Conservation (phyloP, 64 coral and sea anemone species). For the Pocillopora verrucosa region DNA sequence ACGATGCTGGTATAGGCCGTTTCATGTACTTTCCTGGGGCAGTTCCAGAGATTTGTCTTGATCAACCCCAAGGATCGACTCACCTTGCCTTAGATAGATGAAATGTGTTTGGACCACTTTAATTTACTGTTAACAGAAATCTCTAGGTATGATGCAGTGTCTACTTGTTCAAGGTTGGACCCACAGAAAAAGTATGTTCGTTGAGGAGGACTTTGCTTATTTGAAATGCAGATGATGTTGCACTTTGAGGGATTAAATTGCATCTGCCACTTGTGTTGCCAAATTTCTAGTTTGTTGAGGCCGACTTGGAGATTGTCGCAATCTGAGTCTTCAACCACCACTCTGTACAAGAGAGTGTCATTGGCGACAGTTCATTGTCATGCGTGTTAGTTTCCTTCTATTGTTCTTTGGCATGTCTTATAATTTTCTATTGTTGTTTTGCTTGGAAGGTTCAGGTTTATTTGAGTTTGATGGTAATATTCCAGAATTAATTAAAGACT, state of each 20-base stretch:
- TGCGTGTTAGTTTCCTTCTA: not conserved
- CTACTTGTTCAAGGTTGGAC: constrained; percentile 41
- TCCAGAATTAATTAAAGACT: constrained; percentile 13
- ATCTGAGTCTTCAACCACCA: constrained; percentile 36
- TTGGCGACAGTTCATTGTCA: constrained; percentile 44
- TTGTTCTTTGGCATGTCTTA: not conserved
- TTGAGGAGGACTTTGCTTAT: constrained; percentile 17
- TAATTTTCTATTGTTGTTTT: not conserved
- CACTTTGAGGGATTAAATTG: constrained; percentile 41
- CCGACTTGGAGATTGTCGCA: constrained; percentile 33
- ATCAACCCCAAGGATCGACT: constrained; percentile 32
- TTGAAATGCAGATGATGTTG: constrained; percentile 63
- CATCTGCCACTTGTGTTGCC: constrained; percentile 21
- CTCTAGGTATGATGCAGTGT: constrained; percentile 31
- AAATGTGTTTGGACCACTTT: constrained; percentile 57
- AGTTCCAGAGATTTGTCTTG: constrained; percentile 48
- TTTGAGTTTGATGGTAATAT: constrained; percentile 6
- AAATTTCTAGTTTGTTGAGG: constrained; percentile 11
- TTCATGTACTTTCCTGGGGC: constrained; percentile 13
- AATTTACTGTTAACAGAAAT: not conserved
- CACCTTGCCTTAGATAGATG: constrained; percentile 13
- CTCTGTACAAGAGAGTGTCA: constrained; percentile 34
- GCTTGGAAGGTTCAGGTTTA: constrained; percentile 24
- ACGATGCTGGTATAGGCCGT: constrained; percentile 54
- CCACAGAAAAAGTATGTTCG: constrained; percentile 49